Percentiles rank a stretch among this genome's conserved stretches.
Evolutionary conservation across 2,888 invertebrate genomes (phyloP).

Genomic region (Carabus problematicus): DNA sequence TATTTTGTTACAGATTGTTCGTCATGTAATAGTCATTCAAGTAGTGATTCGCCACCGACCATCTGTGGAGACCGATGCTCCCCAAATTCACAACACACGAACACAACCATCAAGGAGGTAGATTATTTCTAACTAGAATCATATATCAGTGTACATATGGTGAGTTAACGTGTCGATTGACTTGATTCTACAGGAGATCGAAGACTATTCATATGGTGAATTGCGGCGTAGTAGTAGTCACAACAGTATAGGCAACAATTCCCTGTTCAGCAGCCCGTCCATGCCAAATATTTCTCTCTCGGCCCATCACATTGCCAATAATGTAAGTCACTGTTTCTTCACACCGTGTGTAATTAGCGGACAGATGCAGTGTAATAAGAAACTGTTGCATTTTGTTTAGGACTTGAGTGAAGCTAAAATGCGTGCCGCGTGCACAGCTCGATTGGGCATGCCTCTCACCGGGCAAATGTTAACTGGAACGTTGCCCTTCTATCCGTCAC

Average conservation of each 20-base stretch:
- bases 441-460: constrained; percentile 70
- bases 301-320: constrained; percentile 53
- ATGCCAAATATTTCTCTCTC: constrained; percentile 96
- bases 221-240: constrained; percentile 75
- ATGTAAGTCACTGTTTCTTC: constrained; percentile 58
- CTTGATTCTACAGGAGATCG: constrained; percentile 29
- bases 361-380: background rate
- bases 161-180: too few species aligned
- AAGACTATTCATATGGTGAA: constrained; percentile 43
- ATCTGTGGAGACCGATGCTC: constrained; percentile 66
- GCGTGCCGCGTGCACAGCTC: constrained; percentile 72
- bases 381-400: constrained; percentile 50
- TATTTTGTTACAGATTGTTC: constrained; percentile 60
- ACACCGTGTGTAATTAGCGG: constrained; percentile 45
- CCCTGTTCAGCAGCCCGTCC: constrained; percentile 92
- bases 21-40: constrained; percentile 71
- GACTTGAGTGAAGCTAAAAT: constrained; percentile 81
- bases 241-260: constrained; percentile 51
- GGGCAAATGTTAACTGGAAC: constrained; percentile 73
- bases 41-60: constrained; percentile 76
- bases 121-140: too few species aligned
- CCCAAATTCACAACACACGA: constrained; percentile 75
- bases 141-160: too few species aligned
- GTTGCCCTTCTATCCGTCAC: constrained; percentile 74
- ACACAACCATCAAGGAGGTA: constrained; percentile 35